Evolutionary conservation across 1,140 invertebrate genomes (phyloP).

Genomic region (Argopecten irradians): DNA sequence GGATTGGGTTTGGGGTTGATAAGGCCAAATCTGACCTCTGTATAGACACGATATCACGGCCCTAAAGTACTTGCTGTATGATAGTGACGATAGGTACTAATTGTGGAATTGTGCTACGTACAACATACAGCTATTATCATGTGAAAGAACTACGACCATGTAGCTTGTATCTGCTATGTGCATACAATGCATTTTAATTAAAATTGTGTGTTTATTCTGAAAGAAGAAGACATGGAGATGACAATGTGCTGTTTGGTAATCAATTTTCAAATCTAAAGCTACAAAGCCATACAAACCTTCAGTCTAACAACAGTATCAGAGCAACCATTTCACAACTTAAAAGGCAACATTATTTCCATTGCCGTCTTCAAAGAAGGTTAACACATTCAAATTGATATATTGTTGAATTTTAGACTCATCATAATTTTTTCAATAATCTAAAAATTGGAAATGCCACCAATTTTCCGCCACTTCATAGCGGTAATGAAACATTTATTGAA

Average conservation of each 20-base stretch:
- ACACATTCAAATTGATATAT: background rate
- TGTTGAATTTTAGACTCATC: background rate
- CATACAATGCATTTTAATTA: background rate
- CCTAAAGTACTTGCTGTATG: background rate
- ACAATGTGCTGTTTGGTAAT: background rate
- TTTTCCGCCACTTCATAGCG: background rate
- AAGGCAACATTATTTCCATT: background rate
- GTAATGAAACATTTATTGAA: background rate
- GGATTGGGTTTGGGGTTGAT: background rate
- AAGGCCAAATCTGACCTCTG: slow-evolving; percentile 6
- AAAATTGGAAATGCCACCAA: background rate
- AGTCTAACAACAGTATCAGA: background rate
- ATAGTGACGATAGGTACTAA: slow-evolving; percentile 9
- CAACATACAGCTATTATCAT: background rate
- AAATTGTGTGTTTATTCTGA: background rate
- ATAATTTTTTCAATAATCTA: background rate
- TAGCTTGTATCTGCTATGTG: background rate
- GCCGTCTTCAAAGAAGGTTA: background rate
- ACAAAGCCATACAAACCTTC: background rate
- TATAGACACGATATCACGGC: background rate
- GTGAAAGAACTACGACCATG: background rate
- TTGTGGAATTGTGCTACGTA: background rate
- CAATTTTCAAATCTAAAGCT: background rate
- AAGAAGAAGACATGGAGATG: background rate
- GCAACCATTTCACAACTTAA: background rate